A percentile compares a stretch with the other conserved stretches of the same genome.
These are phyloP conservation scores for Centropus bengalensis DNA, from an alignment of 2,113 vertebrate species.

Conservation along the genomic window DNA sequence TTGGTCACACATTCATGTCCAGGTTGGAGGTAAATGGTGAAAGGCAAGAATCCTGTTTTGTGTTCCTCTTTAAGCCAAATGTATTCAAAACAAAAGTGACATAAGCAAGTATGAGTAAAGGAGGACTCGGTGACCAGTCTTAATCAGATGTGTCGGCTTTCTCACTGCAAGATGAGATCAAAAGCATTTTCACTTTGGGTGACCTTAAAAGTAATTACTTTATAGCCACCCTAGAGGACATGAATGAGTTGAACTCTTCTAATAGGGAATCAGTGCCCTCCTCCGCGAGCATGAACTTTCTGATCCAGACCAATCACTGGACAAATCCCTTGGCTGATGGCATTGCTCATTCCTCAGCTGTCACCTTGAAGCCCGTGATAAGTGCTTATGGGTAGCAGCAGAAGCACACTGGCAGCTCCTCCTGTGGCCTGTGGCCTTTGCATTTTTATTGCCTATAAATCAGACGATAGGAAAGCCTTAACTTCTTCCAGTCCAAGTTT, in stretches of 20 bases:
- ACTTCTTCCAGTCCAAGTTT: background rate
- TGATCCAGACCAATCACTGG: background rate
- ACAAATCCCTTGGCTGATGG: background rate
- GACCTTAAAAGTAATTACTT: background rate
- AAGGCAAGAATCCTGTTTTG: background rate
- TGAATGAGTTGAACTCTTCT: background rate
- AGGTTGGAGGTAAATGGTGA: background rate
- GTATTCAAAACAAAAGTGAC: background rate
- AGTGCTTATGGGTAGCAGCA: background rate
- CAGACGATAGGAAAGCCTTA: background rate
- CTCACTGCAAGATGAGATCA: background rate
- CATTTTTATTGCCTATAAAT: background rate
- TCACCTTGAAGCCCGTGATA: accelerated
- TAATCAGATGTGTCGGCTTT: background rate
- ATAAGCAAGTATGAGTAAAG: background rate
- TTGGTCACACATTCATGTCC: background rate
- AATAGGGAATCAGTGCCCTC: background rate
- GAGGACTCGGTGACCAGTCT: background rate
- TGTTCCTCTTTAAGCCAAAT: background rate
- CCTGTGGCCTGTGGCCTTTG: background rate
- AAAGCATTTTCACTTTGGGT: background rate
- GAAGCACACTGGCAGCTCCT: background rate
- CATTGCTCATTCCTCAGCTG: background rate
- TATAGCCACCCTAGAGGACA: background rate
- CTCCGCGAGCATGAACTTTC: background rate